Base-by-base conservation (phyloP, 2,797 vertebrate species). In the Tadarida brasiliensis region DNA sequence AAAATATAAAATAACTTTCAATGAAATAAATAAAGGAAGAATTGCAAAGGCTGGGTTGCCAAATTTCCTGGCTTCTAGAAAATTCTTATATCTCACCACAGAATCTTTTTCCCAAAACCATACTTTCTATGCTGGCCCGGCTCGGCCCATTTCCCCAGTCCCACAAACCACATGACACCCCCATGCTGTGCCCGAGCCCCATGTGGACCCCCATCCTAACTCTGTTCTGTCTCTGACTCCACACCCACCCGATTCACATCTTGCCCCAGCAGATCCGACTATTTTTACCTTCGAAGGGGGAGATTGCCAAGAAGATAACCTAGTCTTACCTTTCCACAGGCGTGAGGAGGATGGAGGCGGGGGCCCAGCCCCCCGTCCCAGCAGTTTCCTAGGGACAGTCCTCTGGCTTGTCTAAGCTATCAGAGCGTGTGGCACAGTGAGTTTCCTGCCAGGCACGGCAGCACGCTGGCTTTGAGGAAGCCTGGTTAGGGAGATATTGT, bases 11-110 rank as follows among this genome's bases (percentile, higher is more conserved):
- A 86, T 76, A 80, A 91, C 22, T 78, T 77, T 89, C 57, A 86
- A 76, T 71, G 30, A 92, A 95, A 95, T 83, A 90, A 87, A 70
- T 87, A 56, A n/a, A 87, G 35, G 30, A 94, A 95, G 44, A 91
- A 94, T 73, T 63, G 1, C 9, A 68, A n/a, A 86, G 73, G 7
- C 28, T 73, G 10, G 44, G 17, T 86, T 74, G n/a, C 71, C 80
- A 90, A 30, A 90, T 51, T 88, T 90, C 61, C 35, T 59, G 44
- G 24, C 22, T 85, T 94, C 49, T 30, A 91, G 73, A 87, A 92
- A 88, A 90, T 51, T 91, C 35, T 90, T 85, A 44, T 71, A 68
- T 76, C n/a, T 44, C 49, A 90, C 16, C n/a, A 85, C 91, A 57
- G 28, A 74, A 86, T 30, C 11, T 61, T 92, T 92, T 88, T 85